Evolutionary conservation across 2,888 invertebrate species (phyloP).

Genomic region (Dioctria linearis): DNA sequence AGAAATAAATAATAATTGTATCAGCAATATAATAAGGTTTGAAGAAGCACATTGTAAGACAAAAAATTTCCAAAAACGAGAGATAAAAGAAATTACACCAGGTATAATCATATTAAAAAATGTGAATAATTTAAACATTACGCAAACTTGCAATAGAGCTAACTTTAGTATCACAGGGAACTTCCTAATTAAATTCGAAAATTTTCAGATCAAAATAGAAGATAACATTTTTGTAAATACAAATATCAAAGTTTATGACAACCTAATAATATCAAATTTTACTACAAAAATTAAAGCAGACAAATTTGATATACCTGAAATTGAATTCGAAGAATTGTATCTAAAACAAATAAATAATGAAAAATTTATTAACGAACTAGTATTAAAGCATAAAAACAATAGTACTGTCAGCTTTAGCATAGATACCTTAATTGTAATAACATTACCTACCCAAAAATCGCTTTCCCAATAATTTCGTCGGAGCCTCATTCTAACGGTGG

Average conservation of each 20-base stretch:
- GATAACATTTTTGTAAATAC: constrained; percentile 7
- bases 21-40: too few species aligned
- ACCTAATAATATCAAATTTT: neutral
- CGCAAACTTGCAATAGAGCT: neutral
- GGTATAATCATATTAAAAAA: neutral
- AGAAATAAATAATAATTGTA: too few species aligned
- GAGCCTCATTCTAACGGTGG: too few species aligned
- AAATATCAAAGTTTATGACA: constrained; percentile 12
- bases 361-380: neutral
- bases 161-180: neutral
- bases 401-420: too few species aligned
- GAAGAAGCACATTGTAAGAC: neutral
- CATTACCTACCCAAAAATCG: too few species aligned
- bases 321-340: neutral
- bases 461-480: too few species aligned
- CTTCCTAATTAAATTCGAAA: neutral
- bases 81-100: constrained; percentile 5
- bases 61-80: neutral
- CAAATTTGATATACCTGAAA: constrained; percentile 1
- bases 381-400: neutral
- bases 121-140: constrained; percentile 7
- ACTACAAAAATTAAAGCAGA: neutral
- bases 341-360: neutral
- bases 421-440: too few species aligned
- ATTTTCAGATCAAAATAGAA: neutral